Percentiles rank a stretch among this genome's conserved stretches.
phyloP scores from a whole-genome alignment of 2,113 vertebrate genomes.

The Planiliza haematocheilus region DNA sequence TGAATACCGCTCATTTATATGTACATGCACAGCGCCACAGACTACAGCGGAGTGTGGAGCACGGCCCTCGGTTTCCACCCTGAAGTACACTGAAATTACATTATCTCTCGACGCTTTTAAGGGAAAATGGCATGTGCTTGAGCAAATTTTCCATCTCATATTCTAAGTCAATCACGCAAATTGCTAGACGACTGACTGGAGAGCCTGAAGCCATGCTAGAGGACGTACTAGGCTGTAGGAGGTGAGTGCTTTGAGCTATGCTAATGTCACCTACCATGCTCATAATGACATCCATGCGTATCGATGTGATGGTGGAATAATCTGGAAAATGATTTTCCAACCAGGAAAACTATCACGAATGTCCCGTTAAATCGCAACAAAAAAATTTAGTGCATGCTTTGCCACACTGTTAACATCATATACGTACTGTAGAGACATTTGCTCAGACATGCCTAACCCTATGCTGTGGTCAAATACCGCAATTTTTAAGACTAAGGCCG shows the following conservation, averaged over 20 bases:
- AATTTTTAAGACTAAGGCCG: no score
- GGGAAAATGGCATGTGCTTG: background rate
- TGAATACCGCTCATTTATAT: conserved; percentile 33
- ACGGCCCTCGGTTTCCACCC: background rate
- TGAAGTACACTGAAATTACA: conserved; percentile 32
- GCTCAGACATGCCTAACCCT: no score
- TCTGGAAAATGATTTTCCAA: no score
- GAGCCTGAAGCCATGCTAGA: background rate
- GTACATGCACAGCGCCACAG: background rate
- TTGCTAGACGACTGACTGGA: background rate
- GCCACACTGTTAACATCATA: no score
- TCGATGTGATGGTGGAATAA: no score
- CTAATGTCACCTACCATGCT: background rate
- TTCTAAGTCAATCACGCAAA: conserved; percentile 2
- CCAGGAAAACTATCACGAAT: no score
- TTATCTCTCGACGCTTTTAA: conserved; percentile 19
- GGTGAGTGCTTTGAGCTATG: background rate
- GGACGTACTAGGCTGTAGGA: background rate
- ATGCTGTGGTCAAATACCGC: no score
- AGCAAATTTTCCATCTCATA: background rate
- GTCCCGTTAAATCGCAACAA: no score
- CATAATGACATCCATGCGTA: no score
- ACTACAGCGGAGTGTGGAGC: background rate
- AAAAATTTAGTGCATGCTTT: no score
- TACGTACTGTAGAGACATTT: no score